Conservation (phyloP, 2,888 invertebrate genomes). For the Lasiommata megera region DNA sequence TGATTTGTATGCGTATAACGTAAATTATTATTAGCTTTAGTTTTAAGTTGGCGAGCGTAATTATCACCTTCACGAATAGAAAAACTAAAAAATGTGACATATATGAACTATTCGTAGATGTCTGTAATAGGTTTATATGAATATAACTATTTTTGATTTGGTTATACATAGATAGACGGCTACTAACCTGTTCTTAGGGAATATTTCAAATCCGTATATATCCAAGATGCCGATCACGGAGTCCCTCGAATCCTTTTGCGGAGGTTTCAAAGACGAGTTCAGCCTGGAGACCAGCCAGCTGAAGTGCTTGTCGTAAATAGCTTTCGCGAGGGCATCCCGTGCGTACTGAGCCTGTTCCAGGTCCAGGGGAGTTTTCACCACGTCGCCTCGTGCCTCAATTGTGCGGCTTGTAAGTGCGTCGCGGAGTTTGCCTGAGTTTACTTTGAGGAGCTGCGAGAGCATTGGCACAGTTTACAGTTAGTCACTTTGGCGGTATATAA, state of each 20-base stretch:
- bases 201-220: slow-evolving; percentile 97
- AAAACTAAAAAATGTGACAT: too few relatives aligned
- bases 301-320: slow-evolving; percentile 94
- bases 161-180: too few relatives aligned
- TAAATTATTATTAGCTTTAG: too few relatives aligned
- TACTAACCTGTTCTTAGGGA: slow-evolving; percentile 90
- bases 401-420: slow-evolving; percentile 91
- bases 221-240: slow-evolving; percentile 94
- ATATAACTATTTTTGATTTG: too few relatives aligned
- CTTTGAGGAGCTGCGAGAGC: slow-evolving; percentile 85
- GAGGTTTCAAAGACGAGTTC: slow-evolving; percentile 87
- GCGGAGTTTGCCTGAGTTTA: slow-evolving; percentile 83
- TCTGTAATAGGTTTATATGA: too few relatives aligned
- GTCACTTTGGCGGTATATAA: too few relatives aligned
- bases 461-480: too few relatives aligned
- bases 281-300: slow-evolving; percentile 93
- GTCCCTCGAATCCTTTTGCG: slow-evolving; percentile 77
- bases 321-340: slow-evolving; percentile 94
- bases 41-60: too few relatives aligned
- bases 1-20: too few relatives aligned
- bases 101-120: too few relatives aligned
- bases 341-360: slow-evolving; percentile 92
- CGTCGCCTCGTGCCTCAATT: slow-evolving; percentile 92
- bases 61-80: too few relatives aligned
- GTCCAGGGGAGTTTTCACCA: slow-evolving; percentile 90